These are phyloP conservation scores for Ranitomeya imitator DNA, from an alignment of 2,113 vertebrate genomes.

Conservation along the genomic window DNA sequence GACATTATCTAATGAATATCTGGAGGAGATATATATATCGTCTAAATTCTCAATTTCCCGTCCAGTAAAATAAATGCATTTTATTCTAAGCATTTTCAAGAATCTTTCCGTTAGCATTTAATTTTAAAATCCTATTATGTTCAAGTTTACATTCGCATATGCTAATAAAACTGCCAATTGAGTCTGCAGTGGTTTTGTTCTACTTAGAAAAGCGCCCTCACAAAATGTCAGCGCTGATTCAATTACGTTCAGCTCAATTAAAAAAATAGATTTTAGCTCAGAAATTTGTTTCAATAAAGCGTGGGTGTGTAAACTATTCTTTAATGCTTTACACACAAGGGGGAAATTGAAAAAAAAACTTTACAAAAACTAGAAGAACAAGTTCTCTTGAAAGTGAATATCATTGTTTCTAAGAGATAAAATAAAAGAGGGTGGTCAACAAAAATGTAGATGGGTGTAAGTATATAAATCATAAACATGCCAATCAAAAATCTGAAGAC, in stretches of 20 bases:
- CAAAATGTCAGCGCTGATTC: slow-evolving; percentile 35
- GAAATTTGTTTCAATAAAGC: neutral
- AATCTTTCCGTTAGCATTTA: neutral
- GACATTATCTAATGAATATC: neutral
- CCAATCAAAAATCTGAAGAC: too few species aligned
- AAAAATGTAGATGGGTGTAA: neutral
- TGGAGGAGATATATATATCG: neutral
- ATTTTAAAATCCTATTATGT: neutral
- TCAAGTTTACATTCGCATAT: neutral
- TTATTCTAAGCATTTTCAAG: neutral
- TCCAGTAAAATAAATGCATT: neutral
- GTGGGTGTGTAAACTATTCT: neutral
- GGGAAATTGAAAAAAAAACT: neutral
- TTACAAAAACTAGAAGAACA: neutral
- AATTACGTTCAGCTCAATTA: slow-evolving; percentile 30
- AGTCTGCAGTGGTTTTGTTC: slow-evolving; percentile 4
- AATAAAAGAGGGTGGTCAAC: neutral
- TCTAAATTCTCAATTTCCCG: neutral
- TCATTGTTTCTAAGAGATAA: neutral
- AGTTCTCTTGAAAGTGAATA: neutral
- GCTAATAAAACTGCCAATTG: neutral
- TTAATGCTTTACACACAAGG: neutral
- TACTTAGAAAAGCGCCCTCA: slow-evolving; percentile 1
- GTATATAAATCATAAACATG: too few species aligned
- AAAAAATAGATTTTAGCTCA: slow-evolving; percentile 25